Evolutionary conservation across 2,797 vertebrate species (phyloP).

Genomic region (Anguilla megastoma): DNA sequence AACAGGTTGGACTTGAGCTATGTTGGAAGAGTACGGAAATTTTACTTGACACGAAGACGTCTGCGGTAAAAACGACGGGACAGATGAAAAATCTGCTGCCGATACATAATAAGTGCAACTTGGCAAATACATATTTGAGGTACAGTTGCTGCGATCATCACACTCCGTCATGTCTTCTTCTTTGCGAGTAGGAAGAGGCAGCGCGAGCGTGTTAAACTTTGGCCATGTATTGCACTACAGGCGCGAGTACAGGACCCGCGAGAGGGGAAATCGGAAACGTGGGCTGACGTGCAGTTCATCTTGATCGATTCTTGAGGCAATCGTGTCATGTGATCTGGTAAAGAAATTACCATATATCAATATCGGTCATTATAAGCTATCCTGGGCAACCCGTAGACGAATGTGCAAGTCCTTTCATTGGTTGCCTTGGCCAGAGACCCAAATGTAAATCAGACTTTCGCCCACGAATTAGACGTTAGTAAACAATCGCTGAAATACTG

Average conservation of each 20-base stretch:
- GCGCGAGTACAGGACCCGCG: constrained; percentile 84
- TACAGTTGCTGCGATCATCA: constrained; percentile 91
- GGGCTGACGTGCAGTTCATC: constrained; percentile 99
- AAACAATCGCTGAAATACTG: constrained; percentile 68
- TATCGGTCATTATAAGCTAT: constrained; percentile 89
- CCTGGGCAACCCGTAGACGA: constrained; percentile 71
- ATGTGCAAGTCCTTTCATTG: constrained; percentile 71
- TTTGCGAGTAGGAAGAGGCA: constrained; percentile 67
- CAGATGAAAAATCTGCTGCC: constrained; percentile 92
- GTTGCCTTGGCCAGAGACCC: constrained; percentile 72
- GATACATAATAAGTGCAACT: constrained; percentile 97
- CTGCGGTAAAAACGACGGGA: constrained; percentile 93
- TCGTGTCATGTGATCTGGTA: constrained; percentile 99
- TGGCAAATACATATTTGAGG: constrained; percentile 96
- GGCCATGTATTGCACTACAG: constrained; percentile 93
- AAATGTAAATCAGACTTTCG: constrained; percentile 62
- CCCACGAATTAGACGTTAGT: constrained; percentile 60
- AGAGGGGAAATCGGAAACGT: constrained; percentile 94
- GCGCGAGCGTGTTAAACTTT: constrained; percentile 86
- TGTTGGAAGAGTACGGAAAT: constrained; percentile 94
- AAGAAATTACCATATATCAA: constrained; percentile 99
- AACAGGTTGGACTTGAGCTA: constrained; percentile 92
- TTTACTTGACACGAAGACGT: constrained; percentile 94
- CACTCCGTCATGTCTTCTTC: constrained; percentile 96
- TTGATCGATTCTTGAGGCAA: constrained; percentile 99